Base-by-base conservation (phyloP, 2,888 invertebrate species). In the Abrostola tripartita region DNA sequence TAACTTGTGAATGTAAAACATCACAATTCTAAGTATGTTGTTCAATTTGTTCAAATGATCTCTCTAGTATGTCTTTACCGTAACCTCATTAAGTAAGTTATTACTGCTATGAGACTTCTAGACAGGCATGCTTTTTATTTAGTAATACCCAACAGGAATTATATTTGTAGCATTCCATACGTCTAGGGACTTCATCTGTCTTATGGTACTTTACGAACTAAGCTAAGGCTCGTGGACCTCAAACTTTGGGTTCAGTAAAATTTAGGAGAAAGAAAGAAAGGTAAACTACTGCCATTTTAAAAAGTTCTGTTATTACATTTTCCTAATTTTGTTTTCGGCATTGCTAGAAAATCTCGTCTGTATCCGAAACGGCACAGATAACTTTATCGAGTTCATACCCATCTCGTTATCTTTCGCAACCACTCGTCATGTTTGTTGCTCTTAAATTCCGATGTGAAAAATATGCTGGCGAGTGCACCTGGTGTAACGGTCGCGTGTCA, bases 401-500 rank as follows among this genome's bases (percentile, higher is more conserved):
- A 61, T 68, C 63, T 55, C 50, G 1, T 68, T 70, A 72, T 74
- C 60, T 69, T 59, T 81, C 40, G 56, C 78, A 65, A 68, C 55
- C 56, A 53, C 67, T 64, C 57, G 60, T 69, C 68, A 67, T 55
- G 60, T 61, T 38, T 68, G 47, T 38, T 68, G 47, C 53, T 63
- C 60, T 72, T 72, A 81, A 71, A 81, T 69, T 71, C 64, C 53
- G 52, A 63, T 68, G 67, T 72, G 70, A 74, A 68, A 63, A 73
- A 64, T 79, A 80, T 78, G 81, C 68, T 64, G 76, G 72, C 71
- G 71, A 68, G 81, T 89, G 93, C 94, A 94, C 90, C 94, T 93
- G 94, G 92, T 90, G 79, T 94, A 94, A 94, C 94, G 94, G 94
- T 92, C 93, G 91, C 90, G 92, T 94, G 93, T 93, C 94, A 93